These are phyloP conservation scores for Pelvicachromis taeniatus DNA, from an alignment of 2,113 vertebrate species.

Conservation along the genomic window DNA sequence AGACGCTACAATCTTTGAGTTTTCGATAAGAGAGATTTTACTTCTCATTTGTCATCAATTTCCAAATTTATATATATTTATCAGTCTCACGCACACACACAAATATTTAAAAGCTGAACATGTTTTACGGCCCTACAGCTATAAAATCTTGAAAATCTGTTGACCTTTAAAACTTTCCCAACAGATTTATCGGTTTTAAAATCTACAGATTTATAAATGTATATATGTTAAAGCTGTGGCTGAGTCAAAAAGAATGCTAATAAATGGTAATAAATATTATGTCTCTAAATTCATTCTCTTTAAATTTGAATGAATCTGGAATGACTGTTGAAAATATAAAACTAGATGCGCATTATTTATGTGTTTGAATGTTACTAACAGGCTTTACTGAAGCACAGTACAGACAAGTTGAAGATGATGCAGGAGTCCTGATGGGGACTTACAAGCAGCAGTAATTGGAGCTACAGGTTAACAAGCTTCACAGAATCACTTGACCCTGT, in stretches of 20 bases:
- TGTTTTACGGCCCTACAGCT: neutral
- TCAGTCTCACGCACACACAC: neutral
- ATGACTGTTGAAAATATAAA: neutral
- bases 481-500: constrained; percentile 1
- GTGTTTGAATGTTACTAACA: neutral
- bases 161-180: neutral
- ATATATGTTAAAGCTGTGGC: neutral
- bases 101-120: neutral
- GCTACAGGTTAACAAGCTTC: constrained; percentile 37
- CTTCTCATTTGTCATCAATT: neutral
- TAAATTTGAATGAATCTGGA: neutral
- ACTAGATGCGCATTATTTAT: neutral
- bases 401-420: neutral
- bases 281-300: neutral
- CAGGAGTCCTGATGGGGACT: neutral
- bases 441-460: neutral
- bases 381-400: accelerated
- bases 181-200: neutral
- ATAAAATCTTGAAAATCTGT: neutral
- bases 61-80: neutral
- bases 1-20: neutral
- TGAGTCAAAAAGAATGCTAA: neutral
- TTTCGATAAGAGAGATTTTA: neutral
- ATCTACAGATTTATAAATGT: neutral
- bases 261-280: neutral